Percentiles rank a stretch among this genome's conserved stretches.
Evolutionary conservation across 92 coral and sea anemone genomes (phyloP).

Genomic region (Zoanthus gigantus): DNA sequence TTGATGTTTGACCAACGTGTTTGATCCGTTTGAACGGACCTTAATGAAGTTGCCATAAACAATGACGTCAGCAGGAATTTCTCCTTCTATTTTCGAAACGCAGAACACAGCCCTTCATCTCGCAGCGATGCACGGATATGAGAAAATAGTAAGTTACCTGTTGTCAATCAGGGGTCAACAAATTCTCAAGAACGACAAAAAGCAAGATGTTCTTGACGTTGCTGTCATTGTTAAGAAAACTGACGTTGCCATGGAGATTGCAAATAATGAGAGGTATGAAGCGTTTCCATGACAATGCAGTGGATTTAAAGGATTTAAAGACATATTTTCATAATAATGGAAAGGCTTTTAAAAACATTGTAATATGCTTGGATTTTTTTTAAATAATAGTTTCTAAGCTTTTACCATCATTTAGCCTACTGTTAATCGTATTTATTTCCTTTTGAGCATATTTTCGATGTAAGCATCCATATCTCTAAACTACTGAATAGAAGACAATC

Average conservation of each 20-base stretch:
- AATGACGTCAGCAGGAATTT: too few relatives aligned
- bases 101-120: conserved; percentile 75
- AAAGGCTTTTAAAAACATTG: not conserved
- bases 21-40: too few relatives aligned
- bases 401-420: too few relatives aligned
- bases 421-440: too few relatives aligned
- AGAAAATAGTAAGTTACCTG: conserved; percentile 55
- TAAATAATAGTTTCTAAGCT: too few relatives aligned
- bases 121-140: conserved; percentile 66
- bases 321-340: too few relatives aligned
- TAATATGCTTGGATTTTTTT: too few relatives aligned
- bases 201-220: conserved; percentile 69
- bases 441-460: too few relatives aligned
- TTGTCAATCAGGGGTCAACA: conserved; percentile 57
- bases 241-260: conserved; percentile 68
- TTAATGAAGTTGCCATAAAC: too few relatives aligned
- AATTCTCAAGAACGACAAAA: conserved; percentile 48
- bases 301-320: not conserved
- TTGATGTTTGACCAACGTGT: too few relatives aligned
- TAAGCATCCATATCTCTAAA: too few relatives aligned
- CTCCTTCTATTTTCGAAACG: not conserved
- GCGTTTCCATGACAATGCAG: not conserved
- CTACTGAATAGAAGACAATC: too few relatives aligned
- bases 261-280: conserved; percentile 57
- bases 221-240: conserved; percentile 52